phyloP scores from a whole-genome alignment of 92 coral and sea anemone species.

The Virgularia gustaviana region DNA sequence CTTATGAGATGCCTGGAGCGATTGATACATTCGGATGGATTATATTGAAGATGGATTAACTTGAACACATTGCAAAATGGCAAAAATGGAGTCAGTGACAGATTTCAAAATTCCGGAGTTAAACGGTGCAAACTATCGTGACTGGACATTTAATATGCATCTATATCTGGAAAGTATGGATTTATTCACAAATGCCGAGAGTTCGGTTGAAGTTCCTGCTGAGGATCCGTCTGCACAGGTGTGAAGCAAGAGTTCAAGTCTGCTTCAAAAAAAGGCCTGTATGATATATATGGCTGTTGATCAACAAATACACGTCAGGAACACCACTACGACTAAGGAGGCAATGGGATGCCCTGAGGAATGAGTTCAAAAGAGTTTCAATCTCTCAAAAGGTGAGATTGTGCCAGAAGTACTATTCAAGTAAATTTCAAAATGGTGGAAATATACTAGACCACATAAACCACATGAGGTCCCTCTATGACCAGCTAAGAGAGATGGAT shows the following conservation, averaged over 20 bases:
- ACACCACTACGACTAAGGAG: constrained; percentile 27
- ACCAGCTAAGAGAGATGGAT: background rate
- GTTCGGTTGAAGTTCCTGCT: constrained; percentile 16
- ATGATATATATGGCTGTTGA: background rate
- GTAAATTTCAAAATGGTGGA: constrained; percentile 22
- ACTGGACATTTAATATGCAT: constrained; percentile 7
- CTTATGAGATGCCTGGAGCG: constrained; percentile 9
- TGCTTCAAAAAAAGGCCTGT: constrained; percentile 19
- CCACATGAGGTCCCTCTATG: background rate
- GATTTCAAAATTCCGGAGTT: constrained; percentile 7
- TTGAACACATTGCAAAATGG: constrained; percentile 15
- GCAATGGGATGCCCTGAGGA: constrained; percentile 32
- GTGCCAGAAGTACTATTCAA: constrained; percentile 8
- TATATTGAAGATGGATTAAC: constrained; percentile 9
- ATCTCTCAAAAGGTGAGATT: constrained; percentile 9
- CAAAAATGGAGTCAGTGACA: constrained; percentile 21
- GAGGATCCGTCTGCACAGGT: constrained; percentile 16
- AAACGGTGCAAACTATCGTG: constrained; percentile 21
- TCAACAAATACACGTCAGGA: constrained; percentile 24
- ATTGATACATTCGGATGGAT: constrained; percentile 20
- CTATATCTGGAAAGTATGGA: background rate
- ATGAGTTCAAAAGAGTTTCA: constrained; percentile 11
- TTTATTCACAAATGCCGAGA: background rate
- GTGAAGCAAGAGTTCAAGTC: constrained; percentile 8
- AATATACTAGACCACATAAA: constrained; percentile 12